phyloP scores from a whole-genome alignment of 2,113 vertebrate species.

The Geothlypis trichas region DNA sequence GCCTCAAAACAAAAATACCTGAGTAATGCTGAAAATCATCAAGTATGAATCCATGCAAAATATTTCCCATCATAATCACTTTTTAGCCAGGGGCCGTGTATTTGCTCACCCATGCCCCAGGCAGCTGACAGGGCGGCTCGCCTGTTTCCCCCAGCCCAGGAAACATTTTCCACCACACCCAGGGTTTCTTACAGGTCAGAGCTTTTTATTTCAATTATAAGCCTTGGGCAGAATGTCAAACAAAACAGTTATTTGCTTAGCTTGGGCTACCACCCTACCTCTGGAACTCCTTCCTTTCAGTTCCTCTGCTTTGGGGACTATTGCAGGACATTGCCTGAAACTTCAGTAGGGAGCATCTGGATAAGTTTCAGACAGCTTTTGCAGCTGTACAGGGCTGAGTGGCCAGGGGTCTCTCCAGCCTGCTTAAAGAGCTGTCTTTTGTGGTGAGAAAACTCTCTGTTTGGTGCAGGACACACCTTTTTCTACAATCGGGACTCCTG shows the following conservation, averaged over 20 bases:
- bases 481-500: not conserved
- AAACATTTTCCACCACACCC: slow-evolving; percentile 51
- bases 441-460: not conserved
- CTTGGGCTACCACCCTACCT: slow-evolving; percentile 14
- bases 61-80: not conserved
- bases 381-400: not conserved
- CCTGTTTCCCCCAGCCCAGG: slow-evolving; percentile 16
- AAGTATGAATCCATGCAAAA: not conserved
- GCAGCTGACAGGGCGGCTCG: not conserved
- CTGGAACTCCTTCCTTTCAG: not conserved
- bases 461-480: not conserved
- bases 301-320: not conserved
- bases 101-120: not conserved
- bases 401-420: not conserved
- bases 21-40: not conserved
- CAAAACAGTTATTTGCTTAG: slow-evolving; percentile 43
- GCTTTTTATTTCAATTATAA: slow-evolving; percentile 28
- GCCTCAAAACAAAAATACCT: not conserved
- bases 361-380: not conserved
- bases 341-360: not conserved
- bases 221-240: slow-evolving; percentile 53
- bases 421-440: not conserved
- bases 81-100: not conserved
- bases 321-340: not conserved
- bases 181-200: slow-evolving; percentile 42